Conservation (phyloP, 1,140 invertebrate genomes). For the Anastatus disparis region DNA sequence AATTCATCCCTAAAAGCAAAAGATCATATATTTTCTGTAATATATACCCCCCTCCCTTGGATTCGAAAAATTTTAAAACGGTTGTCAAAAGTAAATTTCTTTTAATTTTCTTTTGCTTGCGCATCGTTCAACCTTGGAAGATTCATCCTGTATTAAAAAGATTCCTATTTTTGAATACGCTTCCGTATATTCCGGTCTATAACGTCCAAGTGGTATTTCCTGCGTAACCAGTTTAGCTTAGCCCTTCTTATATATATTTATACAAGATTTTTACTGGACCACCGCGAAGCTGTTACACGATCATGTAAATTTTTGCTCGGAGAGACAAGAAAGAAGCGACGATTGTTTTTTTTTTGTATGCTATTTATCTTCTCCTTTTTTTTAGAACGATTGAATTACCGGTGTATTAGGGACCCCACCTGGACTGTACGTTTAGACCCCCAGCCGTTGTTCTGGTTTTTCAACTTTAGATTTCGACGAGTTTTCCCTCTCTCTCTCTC, state of each 20-base stretch:
- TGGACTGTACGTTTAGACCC: constrained; percentile 61
- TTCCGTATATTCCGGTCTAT: background rate
- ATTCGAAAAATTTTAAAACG: constrained; percentile 10
- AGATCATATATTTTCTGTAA: no score
- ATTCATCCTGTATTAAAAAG: constrained; percentile 32
- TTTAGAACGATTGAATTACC: constrained; percentile 42
- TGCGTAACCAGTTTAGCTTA: constrained; percentile 36
- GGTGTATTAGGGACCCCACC: constrained; percentile 66
- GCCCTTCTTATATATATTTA: no score
- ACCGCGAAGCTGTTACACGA: constrained; percentile 38
- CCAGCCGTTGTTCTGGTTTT: constrained; percentile 63
- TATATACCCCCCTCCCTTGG: no score
- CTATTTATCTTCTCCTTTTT: no score
- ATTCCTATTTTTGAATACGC: background rate
- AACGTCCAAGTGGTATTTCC: constrained; percentile 43
- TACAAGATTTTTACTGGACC: constrained; percentile 47
- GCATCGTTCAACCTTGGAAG: constrained; percentile 13
- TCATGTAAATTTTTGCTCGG: constrained; percentile 19
- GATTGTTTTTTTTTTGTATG: constrained; percentile 19
- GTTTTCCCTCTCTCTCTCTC: no score
- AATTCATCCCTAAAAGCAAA: no score
- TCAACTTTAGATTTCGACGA: no score
- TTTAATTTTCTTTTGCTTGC: background rate
- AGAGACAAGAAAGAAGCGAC: constrained; percentile 19
- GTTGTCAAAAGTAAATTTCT: constrained; percentile 8